These are phyloP conservation scores for Agrotis clavis DNA, from an alignment of 2,888 invertebrate genomes.

Conservation along the genomic window DNA sequence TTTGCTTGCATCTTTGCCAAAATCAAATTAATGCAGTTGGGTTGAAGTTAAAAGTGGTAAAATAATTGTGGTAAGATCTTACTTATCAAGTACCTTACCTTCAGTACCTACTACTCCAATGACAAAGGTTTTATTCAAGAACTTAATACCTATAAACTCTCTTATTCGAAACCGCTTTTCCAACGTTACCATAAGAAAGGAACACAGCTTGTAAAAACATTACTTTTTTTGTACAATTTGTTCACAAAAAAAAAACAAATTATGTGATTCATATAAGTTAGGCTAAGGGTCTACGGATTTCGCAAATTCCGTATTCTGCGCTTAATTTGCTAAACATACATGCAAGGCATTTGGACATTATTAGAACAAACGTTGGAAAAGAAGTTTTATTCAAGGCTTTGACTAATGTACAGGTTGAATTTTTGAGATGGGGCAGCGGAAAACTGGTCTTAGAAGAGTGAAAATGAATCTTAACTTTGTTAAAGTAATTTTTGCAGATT, in stretches of 20 bases:
- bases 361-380: conserved; percentile 7
- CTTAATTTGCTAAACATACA: too few species aligned
- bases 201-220: neutral
- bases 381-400: neutral
- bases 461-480: too few species aligned
- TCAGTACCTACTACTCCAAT: neutral
- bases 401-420: too few species aligned
- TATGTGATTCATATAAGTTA: neutral
- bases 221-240: too few species aligned
- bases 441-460: too few species aligned
- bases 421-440: too few species aligned
- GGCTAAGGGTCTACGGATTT: too few species aligned
- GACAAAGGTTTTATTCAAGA: neutral
- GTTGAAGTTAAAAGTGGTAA: neutral
- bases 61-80: neutral
- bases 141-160: too few species aligned
- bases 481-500: too few species aligned
- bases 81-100: conserved; percentile 21
- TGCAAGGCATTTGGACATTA: too few species aligned
- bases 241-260: neutral
- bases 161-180: neutral
- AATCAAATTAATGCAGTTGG: neutral
- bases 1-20: neutral
- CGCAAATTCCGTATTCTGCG: too few species aligned
- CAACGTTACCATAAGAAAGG: neutral